A percentile compares a stretch with the other conserved stretches of the same genome.
Conservation (phyloP, 1,140 invertebrate genomes). For the Drosophila azteca region DNA sequence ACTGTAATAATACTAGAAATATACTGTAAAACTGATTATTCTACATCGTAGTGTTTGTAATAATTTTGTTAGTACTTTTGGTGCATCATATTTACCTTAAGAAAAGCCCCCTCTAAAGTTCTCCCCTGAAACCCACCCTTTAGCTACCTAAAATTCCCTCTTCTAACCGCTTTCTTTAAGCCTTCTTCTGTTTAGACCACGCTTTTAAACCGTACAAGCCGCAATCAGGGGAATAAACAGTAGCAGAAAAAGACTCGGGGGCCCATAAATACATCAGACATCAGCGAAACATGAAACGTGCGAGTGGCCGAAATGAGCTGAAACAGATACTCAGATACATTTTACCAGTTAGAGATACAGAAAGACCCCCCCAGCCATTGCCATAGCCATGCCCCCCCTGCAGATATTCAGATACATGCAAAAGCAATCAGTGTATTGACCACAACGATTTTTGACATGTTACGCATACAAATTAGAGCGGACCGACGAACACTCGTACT, state of each 20-base stretch:
- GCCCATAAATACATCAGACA: constrained; percentile 51
- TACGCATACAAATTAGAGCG: constrained; percentile 82
- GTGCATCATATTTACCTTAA: too few species aligned
- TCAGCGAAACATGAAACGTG: constrained; percentile 52
- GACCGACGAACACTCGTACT: constrained; percentile 13
- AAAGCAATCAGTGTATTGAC: constrained; percentile 83
- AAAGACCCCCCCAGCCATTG: neutral
- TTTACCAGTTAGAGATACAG: constrained; percentile 33
- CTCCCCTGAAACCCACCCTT: constrained; percentile 2
- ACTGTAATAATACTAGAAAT: neutral
- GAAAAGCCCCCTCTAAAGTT: too few species aligned
- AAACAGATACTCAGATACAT: constrained; percentile 38
- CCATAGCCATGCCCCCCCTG: constrained; percentile 11
- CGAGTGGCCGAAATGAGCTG: constrained; percentile 19
- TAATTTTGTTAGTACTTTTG: too few species aligned
- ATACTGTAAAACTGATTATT: too few species aligned
- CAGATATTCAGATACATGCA: constrained; percentile 61
- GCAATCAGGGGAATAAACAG: constrained; percentile 23
- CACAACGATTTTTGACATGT: constrained; percentile 83
- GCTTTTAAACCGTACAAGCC: constrained; percentile 38
- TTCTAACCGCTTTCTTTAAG: neutral
- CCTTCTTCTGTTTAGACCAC: neutral
- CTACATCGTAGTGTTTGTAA: too few species aligned
- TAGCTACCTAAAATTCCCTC: neutral
- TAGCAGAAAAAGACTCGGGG: constrained; percentile 24